Conservation (phyloP, 2,113 vertebrate species). For the Murina feae region DNA sequence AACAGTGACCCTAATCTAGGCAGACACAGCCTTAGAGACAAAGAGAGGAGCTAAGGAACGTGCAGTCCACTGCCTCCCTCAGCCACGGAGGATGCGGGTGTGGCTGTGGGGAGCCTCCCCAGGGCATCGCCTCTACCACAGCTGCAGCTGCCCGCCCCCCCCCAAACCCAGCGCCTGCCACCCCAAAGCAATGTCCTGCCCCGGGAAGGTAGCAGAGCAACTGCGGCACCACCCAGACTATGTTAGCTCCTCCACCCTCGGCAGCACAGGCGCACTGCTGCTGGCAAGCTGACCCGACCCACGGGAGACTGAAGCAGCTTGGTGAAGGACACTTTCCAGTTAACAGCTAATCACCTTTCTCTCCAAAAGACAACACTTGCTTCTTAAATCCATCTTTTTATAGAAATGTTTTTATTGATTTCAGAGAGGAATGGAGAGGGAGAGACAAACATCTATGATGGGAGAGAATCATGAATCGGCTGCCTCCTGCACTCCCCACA, state of each 20-base stretch:
- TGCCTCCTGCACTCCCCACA: too few species aligned
- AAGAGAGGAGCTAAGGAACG: background rate
- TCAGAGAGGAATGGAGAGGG: too few species aligned
- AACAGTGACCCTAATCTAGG: constrained; percentile 28
- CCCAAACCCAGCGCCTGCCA: background rate
- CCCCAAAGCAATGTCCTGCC: background rate
- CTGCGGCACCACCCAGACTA: background rate
- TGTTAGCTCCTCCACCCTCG: background rate
- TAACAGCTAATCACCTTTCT: background rate
- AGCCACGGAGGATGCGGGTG: background rate
- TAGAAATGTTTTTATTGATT: too few species aligned
- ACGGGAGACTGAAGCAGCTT: background rate
- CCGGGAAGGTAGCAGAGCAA: background rate
- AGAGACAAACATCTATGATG: too few species aligned
- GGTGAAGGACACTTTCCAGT: background rate
- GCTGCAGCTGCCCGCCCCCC: background rate
- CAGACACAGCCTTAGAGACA: background rate
- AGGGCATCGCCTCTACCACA: background rate
- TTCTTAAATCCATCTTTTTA: background rate
- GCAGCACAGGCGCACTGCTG: background rate
- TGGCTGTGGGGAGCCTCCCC: background rate
- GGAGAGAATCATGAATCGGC: too few species aligned
- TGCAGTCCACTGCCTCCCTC: background rate
- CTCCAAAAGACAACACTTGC: background rate
- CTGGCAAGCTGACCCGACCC: background rate